phyloP scores from a whole-genome alignment of 2,797 vertebrate species.

The Hoplostethus mediterraneus region DNA sequence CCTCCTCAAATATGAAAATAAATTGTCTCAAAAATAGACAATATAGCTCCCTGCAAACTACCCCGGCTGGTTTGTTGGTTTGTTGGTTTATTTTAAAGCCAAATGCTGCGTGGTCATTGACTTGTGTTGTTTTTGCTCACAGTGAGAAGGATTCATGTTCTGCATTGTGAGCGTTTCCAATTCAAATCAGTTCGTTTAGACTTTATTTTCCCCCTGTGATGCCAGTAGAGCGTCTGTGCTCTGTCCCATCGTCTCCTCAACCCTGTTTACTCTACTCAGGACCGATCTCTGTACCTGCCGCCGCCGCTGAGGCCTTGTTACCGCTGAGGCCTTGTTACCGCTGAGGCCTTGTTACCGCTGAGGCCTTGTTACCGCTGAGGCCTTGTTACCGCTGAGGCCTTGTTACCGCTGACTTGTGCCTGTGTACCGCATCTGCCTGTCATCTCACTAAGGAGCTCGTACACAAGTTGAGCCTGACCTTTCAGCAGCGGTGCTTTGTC shows the following conservation, averaged over 20 bases:
- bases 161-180: constrained; percentile 16
- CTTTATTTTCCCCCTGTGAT: constrained; percentile 14
- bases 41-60: no score
- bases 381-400: not conserved
- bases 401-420: constrained; percentile 24
- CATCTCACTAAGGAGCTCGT: constrained; percentile 55
- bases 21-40: no score
- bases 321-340: constrained; percentile 29
- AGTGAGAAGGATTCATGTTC: no score
- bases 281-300: constrained; percentile 15
- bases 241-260: constrained; percentile 14
- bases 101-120: no score
- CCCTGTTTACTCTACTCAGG: constrained; percentile 29
- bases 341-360: no score
- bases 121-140: no score
- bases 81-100: no score
- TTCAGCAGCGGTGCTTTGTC: constrained; percentile 58
- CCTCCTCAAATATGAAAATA: not conserved
- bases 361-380: not conserved
- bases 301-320: not conserved
- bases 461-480: constrained; percentile 64
- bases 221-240: constrained; percentile 29
- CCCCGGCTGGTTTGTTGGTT: no score
- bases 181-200: constrained; percentile 15
- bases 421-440: constrained; percentile 65